Conservation (phyloP, 2,113 vertebrate genomes). For the Chrysemys picta region DNA sequence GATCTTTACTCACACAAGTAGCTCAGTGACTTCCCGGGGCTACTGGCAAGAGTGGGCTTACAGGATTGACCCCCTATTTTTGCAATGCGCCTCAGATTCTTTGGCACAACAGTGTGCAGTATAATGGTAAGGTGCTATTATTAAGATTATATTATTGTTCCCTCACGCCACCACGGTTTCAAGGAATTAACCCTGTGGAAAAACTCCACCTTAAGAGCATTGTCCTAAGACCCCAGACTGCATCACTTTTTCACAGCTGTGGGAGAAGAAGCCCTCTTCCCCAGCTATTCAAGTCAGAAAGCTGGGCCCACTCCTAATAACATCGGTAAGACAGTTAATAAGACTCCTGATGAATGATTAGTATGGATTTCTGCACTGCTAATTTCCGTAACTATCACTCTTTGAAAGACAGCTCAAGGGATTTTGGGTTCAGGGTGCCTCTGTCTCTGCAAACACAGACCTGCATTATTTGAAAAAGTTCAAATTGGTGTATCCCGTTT, state of each 20-base stretch:
- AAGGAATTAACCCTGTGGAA: accelerated
- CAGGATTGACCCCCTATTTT: background rate
- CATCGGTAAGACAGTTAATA: constrained; percentile 91
- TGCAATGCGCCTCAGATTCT: accelerated
- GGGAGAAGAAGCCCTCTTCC: constrained; percentile 49
- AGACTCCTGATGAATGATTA: constrained; percentile 92
- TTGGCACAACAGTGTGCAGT: background rate
- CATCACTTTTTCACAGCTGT: background rate
- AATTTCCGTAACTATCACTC: constrained; percentile 99
- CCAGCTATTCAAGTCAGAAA: constrained; percentile 39
- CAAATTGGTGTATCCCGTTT: constrained; percentile 76
- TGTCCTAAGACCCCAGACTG: background rate
- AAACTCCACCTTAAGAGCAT: constrained; percentile 22
- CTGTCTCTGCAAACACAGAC: constrained; percentile 89
- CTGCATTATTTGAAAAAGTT: constrained; percentile 85
- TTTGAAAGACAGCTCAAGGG: constrained; percentile 96
- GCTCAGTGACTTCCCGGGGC: accelerated
- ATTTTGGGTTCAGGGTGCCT: constrained; percentile 84
- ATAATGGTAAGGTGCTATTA: background rate
- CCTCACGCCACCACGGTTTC: accelerated
- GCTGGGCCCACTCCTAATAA: constrained; percentile 82
- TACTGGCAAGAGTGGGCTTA: background rate
- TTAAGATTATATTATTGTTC: background rate
- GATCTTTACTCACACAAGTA: background rate
- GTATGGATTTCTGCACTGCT: constrained; percentile 94